Percentiles rank a stretch among this genome's conserved stretches.
Evolutionary conservation across 2,113 vertebrate genomes (phyloP).

Genomic region (Archilochus colubris): DNA sequence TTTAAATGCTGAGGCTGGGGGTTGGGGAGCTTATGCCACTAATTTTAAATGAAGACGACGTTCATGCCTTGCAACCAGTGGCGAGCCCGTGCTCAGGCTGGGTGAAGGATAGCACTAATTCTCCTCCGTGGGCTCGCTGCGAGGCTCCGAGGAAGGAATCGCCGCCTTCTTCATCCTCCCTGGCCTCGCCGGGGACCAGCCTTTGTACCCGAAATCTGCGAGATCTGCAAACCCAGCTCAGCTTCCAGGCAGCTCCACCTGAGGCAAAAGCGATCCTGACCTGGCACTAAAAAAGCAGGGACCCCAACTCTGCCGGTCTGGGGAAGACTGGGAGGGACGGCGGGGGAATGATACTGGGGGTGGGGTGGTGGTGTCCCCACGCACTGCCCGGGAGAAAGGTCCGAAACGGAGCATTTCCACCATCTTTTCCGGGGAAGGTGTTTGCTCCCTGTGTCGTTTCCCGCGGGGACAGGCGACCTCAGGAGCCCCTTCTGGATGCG

Average conservation of each 20-base stretch:
- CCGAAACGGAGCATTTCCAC: not conserved
- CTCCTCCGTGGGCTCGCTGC: not conserved
- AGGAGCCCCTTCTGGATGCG: not conserved
- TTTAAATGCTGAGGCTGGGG: conserved; percentile 42
- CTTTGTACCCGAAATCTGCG: not conserved
- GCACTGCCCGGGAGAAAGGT: not conserved
- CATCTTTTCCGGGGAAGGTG: not conserved
- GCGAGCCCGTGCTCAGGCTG: not conserved
- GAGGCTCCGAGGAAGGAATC: not conserved
- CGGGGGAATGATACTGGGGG: not conserved
- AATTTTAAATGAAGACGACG: conserved; percentile 61
- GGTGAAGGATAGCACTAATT: conserved; percentile 27
- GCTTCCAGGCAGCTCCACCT: not conserved
- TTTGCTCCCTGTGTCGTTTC: not conserved
- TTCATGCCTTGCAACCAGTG: conserved; percentile 18
- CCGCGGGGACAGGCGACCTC: not conserved
- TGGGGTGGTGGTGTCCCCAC: not conserved
- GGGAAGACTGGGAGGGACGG: not conserved
- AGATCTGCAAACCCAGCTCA: not conserved
- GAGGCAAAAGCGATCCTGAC: not conserved
- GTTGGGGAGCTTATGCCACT: conserved; percentile 37
- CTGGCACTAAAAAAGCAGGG: not conserved
- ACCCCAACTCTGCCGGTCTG: not conserved
- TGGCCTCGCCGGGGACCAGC: not conserved
- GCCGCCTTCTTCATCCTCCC: not conserved